These are phyloP conservation scores for Natrix natrix DNA, from an alignment of 2,797 vertebrate genomes.

Conservation along the genomic window DNA sequence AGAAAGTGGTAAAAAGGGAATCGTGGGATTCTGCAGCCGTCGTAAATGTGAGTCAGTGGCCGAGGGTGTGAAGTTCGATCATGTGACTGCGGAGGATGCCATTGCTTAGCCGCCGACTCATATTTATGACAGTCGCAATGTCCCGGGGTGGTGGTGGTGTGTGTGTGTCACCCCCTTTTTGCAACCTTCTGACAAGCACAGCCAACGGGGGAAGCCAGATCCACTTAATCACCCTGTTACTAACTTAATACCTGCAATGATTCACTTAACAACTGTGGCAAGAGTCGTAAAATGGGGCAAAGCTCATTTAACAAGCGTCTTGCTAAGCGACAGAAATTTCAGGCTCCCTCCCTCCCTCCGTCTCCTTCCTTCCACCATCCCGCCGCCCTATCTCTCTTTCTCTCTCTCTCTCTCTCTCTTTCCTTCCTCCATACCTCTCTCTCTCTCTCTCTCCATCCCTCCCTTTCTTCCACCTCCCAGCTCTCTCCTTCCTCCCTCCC, in stretches of 20 bases:
- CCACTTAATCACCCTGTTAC: background rate
- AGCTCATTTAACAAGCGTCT: background rate
- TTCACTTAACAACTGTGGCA: background rate
- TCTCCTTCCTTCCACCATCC: background rate
- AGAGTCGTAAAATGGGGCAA: background rate
- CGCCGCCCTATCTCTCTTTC: no score
- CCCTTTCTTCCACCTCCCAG: no score
- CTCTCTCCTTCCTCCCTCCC: rapidly evolving
- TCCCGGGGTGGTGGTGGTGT: no score
- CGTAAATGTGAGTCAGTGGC: background rate
- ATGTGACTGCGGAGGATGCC: no score
- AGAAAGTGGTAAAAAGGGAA: no score
- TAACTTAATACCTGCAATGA: background rate
- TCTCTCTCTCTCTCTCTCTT: background rate
- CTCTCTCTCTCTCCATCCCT: background rate
- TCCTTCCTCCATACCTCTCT: background rate
- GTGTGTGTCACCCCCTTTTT: background rate
- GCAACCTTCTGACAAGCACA: no score
- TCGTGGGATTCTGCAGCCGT: no score
- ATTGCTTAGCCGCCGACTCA: background rate
- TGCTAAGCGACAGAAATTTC: no score
- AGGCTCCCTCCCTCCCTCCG: background rate
- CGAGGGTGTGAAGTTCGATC: background rate
- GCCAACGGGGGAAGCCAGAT: background rate
- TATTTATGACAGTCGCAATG: background rate